These are phyloP conservation scores for Nettapus auritus DNA, from an alignment of 2,113 vertebrate genomes.

Conservation along the genomic window DNA sequence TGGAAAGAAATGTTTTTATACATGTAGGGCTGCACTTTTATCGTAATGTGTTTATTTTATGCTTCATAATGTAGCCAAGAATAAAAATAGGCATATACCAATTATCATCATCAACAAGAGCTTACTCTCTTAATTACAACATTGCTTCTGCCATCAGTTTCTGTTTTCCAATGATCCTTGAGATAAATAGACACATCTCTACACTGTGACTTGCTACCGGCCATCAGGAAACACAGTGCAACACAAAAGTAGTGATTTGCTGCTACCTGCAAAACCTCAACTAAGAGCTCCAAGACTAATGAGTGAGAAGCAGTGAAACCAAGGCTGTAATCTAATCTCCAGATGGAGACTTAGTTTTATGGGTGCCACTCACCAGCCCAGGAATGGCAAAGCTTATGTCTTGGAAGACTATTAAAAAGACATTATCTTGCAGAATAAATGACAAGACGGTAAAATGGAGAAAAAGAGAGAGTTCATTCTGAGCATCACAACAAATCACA, in stretches of 20 bases:
- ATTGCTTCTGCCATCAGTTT: background rate
- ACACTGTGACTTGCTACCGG: background rate
- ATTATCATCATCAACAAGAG: background rate
- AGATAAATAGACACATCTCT: background rate
- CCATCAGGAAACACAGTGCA: background rate
- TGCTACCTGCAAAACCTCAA: background rate
- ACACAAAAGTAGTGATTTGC: background rate
- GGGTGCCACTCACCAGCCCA: background rate
- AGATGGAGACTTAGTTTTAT: background rate
- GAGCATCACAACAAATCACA: background rate
- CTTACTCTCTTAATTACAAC: background rate
- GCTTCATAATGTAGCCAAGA: background rate
- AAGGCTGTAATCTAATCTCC: background rate
- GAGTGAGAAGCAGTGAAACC: background rate
- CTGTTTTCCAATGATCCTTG: background rate
- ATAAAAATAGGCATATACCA: background rate
- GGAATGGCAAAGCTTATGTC: background rate
- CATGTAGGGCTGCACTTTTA: background rate
- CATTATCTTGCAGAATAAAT: background rate
- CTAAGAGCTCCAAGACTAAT: background rate
- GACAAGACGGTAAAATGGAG: background rate
- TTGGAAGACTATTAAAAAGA: background rate
- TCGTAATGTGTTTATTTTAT: fast-evolving
- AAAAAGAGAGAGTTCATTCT: background rate
- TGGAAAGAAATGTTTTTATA: background rate